These are phyloP conservation scores for Sturmia bella DNA, from an alignment of 2,888 invertebrate genomes.

Conservation along the genomic window DNA sequence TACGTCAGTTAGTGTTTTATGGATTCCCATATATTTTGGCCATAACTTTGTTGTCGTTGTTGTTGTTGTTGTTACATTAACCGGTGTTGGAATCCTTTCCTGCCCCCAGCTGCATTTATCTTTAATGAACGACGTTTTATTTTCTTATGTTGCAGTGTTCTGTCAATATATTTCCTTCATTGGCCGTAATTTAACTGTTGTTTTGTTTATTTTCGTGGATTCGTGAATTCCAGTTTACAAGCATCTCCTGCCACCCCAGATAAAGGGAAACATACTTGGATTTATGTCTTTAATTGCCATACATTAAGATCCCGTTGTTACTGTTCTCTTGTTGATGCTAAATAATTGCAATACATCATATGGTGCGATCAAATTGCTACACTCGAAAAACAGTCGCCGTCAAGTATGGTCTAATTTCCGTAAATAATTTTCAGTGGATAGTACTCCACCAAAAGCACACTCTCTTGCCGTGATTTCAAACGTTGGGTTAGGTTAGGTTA, in stretches of 20 bases:
- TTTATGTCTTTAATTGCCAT: constrained; percentile 75
- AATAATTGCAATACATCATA: constrained; percentile 49
- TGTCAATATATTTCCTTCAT: constrained; percentile 60
- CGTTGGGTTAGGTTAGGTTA: too few species aligned
- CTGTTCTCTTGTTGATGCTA: constrained; percentile 47
- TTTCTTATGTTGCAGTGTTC: constrained; percentile 10
- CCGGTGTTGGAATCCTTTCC: constrained; percentile 13
- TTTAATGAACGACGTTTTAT: constrained; percentile 8
- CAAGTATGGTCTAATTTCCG: background rate
- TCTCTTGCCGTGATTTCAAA: too few species aligned
- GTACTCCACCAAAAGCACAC: too few species aligned
- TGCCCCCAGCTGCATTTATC: constrained; percentile 45
- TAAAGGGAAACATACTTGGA: constrained; percentile 52
- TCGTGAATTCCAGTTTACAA: constrained; percentile 36
- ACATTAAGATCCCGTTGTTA: constrained; percentile 71
- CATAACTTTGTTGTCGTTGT: background rate
- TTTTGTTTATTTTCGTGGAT: constrained; percentile 51
- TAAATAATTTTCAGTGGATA: too few species aligned
- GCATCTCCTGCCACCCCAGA: constrained; percentile 47
- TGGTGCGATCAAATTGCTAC: background rate
- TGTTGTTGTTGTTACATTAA: constrained; percentile 24
- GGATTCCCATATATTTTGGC: constrained; percentile 32
- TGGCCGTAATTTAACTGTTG: constrained; percentile 70
- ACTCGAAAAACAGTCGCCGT: constrained; percentile 31
- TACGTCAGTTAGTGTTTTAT: constrained; percentile 52